Conservation (phyloP, 1,140 invertebrate species). For the Drosophila oshimai region DNA sequence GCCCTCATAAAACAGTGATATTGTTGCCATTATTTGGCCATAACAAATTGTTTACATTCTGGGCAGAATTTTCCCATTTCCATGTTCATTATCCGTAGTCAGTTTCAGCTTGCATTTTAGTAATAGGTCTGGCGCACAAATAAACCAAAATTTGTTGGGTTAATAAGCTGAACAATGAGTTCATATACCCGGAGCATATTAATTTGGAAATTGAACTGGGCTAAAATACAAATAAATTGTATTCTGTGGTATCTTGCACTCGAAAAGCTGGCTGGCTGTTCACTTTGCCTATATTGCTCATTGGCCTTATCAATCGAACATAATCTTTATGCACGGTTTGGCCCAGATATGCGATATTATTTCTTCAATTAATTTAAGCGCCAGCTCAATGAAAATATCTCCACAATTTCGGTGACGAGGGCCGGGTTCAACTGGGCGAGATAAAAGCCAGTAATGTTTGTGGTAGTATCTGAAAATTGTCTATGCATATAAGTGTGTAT, state of each 20-base stretch:
- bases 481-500: conserved; percentile 5
- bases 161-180: conserved; percentile 10
- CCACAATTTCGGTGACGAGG: not conserved
- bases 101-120: not conserved
- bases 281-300: not conserved
- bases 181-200: not conserved
- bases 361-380: conserved; percentile 59
- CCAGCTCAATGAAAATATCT: conserved; percentile 27
- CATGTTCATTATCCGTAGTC: conserved; percentile 2
- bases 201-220: not conserved
- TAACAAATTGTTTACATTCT: conserved; percentile 36
- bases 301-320: conserved; percentile 38
- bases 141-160: conserved; percentile 1
- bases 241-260: not conserved
- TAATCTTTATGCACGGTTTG: conserved; percentile 39
- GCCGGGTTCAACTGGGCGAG: not conserved
- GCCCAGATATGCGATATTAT: conserved; percentile 27
- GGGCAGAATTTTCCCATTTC: conserved; percentile 1
- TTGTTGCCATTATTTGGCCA: conserved; percentile 43
- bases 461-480: conserved; percentile 17
- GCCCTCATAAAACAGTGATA: conserved; percentile 39
- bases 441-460: conserved; percentile 1
- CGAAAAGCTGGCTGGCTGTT: not conserved
- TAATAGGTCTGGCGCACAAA: conserved; percentile 4
- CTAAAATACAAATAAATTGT: conserved; percentile 1